phyloP scores from a whole-genome alignment of 1,140 invertebrate species.

The Apis dorsata region DNA sequence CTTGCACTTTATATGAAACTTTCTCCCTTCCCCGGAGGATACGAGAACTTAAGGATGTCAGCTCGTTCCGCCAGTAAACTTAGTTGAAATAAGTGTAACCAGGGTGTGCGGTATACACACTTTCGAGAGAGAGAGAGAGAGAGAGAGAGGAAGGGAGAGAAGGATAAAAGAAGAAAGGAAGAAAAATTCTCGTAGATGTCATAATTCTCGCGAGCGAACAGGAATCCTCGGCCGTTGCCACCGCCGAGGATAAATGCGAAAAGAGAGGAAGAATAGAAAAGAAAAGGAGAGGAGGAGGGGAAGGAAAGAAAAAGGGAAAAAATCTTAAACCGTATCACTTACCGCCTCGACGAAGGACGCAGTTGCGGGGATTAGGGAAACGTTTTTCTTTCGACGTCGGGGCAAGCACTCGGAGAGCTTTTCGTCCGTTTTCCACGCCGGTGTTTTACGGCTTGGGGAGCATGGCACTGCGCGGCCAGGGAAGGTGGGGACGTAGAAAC shows the following conservation, averaged over 20 bases:
- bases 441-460: slow-evolving; percentile 34
- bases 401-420: slow-evolving; percentile 31
- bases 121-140: neutral
- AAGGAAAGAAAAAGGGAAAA: neutral
- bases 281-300: neutral
- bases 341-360: slow-evolving; percentile 21
- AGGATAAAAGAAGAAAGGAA: too few relatives aligned
- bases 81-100: slow-evolving; percentile 22
- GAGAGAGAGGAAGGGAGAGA: neutral
- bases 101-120: neutral
- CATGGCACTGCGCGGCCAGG: slow-evolving; percentile 7
- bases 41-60: neutral
- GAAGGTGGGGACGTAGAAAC: slow-evolving; percentile 6
- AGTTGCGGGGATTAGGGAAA: slow-evolving; percentile 45
- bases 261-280: neutral
- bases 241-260: too few relatives aligned
- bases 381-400: slow-evolving; percentile 30
- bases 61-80: slow-evolving; percentile 4
- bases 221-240: neutral
- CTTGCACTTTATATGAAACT: slow-evolving; percentile 20
- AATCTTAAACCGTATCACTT: slow-evolving; percentile 45
- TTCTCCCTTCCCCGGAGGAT: slow-evolving; percentile 9
- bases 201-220: slow-evolving; percentile 22
- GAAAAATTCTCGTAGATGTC: slow-evolving; percentile 4
- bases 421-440: slow-evolving; percentile 38